phyloP scores from a whole-genome alignment of 2,113 vertebrate species.

The Alexandromys fortis region DNA sequence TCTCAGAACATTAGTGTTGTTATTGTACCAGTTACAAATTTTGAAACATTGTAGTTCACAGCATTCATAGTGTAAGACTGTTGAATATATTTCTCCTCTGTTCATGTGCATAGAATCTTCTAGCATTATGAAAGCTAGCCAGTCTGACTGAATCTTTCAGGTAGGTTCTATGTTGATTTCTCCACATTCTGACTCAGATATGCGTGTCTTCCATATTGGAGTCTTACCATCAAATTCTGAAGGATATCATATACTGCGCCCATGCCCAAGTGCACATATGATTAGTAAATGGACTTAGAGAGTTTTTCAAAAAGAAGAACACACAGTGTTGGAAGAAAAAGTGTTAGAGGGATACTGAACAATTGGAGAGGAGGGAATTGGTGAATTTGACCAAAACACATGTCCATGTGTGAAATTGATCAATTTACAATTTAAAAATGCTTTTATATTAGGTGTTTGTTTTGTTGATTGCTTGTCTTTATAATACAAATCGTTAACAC shows the following conservation, averaged over 20 bases:
- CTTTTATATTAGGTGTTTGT: too few relatives aligned
- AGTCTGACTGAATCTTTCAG: not conserved
- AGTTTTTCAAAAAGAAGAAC: not conserved
- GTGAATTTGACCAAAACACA: not conserved
- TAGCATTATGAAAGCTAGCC: not conserved
- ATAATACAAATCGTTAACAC: not conserved
- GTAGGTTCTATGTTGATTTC: not conserved
- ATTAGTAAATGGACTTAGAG: not conserved
- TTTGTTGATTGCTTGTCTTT: too few relatives aligned
- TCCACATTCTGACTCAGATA: too few relatives aligned
- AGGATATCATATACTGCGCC: not conserved
- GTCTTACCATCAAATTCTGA: not conserved
- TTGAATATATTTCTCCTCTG: not conserved
- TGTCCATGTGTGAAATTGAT: not conserved
- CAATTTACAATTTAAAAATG: not conserved
- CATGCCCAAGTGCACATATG: not conserved
- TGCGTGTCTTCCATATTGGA: not conserved
- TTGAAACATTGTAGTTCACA: not conserved
- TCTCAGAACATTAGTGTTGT: not conserved
- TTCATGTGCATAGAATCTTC: not conserved
- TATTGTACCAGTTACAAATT: not conserved
- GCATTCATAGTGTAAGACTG: not conserved
- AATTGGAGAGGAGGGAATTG: not conserved
- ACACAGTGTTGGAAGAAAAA: not conserved
- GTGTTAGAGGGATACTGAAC: not conserved